Evolutionary conservation across 2,888 invertebrate species (phyloP).

Genomic region (Ormyrus labotus): DNA sequence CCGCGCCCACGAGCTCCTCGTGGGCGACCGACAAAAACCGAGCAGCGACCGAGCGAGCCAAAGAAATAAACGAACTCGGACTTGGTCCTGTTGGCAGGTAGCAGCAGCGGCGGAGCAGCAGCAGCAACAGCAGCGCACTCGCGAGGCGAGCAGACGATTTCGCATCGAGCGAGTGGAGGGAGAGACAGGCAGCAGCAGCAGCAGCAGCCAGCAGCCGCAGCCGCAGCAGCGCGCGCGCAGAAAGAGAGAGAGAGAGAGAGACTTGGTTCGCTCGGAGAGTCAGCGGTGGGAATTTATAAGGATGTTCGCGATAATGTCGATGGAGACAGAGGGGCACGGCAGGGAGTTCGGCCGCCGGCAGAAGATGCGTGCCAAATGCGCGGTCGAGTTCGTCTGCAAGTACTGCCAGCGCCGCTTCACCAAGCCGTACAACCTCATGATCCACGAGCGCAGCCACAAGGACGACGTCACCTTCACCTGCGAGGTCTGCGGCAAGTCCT

Average conservation of each 20-base stretch:
- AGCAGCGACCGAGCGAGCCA: neutral
- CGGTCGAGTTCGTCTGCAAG: constrained; percentile 94
- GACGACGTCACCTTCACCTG: constrained; percentile 97
- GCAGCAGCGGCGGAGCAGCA: constrained; percentile 61
- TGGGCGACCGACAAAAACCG: constrained; percentile 52
- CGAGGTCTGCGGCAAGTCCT: constrained; percentile 97
- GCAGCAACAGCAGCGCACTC: constrained; percentile 14
- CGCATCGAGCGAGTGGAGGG: too few species aligned
- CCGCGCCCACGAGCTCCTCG: constrained; percentile 54
- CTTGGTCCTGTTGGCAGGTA: constrained; percentile 49
- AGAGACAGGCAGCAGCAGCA: too few species aligned
- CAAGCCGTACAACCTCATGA: constrained; percentile 97
- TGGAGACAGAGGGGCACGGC: constrained; percentile 76
- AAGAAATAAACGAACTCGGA: neutral
- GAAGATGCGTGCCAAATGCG: constrained; percentile 78
- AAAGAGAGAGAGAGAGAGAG: constrained; percentile 14
- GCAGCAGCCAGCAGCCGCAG: too few species aligned
- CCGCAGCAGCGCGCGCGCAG: neutral
- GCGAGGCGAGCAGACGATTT: too few species aligned
- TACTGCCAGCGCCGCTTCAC: constrained; percentile 98
- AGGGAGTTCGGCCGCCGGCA: constrained; percentile 80
- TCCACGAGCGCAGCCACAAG: constrained; percentile 97
- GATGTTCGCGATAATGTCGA: constrained; percentile 76
- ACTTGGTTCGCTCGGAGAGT: neutral
- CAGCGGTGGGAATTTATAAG: constrained; percentile 76